These are phyloP conservation scores for Falco naumanni DNA, from an alignment of 2,797 vertebrate genomes.

Conservation along the genomic window DNA sequence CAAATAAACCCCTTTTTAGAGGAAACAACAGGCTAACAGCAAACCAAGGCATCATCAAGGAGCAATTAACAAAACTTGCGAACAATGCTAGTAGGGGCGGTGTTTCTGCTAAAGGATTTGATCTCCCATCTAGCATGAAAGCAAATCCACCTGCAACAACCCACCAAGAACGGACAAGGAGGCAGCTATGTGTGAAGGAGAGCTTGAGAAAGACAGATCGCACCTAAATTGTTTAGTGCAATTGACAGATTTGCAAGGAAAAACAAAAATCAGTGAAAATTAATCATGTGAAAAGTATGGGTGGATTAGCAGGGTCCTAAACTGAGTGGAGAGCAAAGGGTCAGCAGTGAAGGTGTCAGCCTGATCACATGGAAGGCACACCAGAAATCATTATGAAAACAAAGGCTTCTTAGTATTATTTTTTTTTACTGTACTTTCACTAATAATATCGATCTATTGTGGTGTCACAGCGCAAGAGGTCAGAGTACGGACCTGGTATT, in stretches of 20 bases:
- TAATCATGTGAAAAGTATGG: neutral
- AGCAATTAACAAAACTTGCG: slow-evolving; percentile 23
- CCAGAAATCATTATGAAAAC: neutral
- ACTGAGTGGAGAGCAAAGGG: neutral
- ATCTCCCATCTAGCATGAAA: neutral
- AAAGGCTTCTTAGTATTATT: rapidly evolving
- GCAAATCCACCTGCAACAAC: neutral
- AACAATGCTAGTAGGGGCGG: neutral
- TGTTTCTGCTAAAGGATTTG: neutral
- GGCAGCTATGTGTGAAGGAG: neutral
- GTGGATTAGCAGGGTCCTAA: neutral
- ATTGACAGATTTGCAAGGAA: slow-evolving; percentile 6
- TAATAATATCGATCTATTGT: neutral
- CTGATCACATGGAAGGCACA: neutral
- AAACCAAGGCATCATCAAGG: neutral
- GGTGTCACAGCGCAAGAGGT: neutral
- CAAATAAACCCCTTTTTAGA: neutral
- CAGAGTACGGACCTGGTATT: no score
- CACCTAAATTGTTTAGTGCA: neutral
- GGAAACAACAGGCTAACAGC: slow-evolving; percentile 18
- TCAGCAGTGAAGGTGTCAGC: neutral
- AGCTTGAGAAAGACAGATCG: neutral
- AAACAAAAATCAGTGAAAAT: neutral
- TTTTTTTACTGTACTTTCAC: neutral
- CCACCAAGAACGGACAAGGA: neutral